phyloP scores from a whole-genome alignment of 2,888 invertebrate species.

The Metacarcinus magister region DNA sequence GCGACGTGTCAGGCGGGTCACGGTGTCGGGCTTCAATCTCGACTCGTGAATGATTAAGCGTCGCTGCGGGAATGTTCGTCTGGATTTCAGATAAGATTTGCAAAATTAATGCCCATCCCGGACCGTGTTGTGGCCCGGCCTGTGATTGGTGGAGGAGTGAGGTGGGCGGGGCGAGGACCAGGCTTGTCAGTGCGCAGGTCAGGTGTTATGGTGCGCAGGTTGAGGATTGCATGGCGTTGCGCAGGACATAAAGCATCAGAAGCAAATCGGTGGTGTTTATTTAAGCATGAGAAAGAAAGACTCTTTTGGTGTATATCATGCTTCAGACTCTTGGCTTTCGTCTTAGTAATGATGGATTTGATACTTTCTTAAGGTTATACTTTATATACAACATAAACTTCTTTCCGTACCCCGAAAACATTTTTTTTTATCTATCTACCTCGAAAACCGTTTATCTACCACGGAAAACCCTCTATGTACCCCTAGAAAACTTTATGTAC shows the following conservation, averaged over 20 bases:
- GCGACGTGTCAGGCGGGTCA: neutral
- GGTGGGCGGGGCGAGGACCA: neutral
- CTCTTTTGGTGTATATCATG: neutral
- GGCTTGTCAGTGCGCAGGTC: neutral
- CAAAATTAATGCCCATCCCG: neutral
- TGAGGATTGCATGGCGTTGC: neutral
- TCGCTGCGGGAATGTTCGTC: slow-evolving; percentile 4
- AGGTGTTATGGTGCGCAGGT: neutral
- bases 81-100: slow-evolving; percentile 45
- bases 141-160: neutral
- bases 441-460: no score
- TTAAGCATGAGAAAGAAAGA: neutral
- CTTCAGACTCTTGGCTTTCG: neutral
- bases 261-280: slow-evolving; percentile 21
- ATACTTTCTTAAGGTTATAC: neutral
- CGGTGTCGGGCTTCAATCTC: neutral
- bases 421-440: no score
- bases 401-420: no score
- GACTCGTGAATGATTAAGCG: neutral
- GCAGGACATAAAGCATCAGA: neutral
- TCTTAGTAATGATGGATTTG: neutral
- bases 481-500: neutral
- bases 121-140: neutral
- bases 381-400: neutral
- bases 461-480: no score